phyloP scores from a whole-genome alignment of 2,888 invertebrate genomes.

The Coelopa pilipes region DNA sequence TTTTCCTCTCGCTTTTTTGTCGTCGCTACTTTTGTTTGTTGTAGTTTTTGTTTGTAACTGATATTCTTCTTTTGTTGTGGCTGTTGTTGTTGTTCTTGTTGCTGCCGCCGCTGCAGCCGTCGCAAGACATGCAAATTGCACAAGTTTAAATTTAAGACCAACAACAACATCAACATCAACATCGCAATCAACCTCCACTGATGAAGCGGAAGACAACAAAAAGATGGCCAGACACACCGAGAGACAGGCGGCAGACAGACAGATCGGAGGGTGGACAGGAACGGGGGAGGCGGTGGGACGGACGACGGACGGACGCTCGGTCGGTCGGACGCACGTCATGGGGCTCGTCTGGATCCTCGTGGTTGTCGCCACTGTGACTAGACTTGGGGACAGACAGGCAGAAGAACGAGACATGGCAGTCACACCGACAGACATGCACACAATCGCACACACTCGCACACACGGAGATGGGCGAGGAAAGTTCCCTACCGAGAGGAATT shows the following conservation, averaged over 20 bases:
- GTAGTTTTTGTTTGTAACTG: slow-evolving; percentile 21
- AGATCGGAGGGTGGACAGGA: slow-evolving; percentile 30
- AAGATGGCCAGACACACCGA: too few species aligned
- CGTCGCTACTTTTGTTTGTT: slow-evolving; percentile 39
- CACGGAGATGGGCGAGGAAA: too few species aligned
- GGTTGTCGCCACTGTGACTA: slow-evolving; percentile 49
- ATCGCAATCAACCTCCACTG: not conserved
- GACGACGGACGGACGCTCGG: not conserved
- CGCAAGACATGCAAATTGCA: slow-evolving; percentile 30
- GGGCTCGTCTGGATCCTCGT: not conserved
- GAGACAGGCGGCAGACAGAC: slow-evolving; percentile 33
- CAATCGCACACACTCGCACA: too few species aligned
- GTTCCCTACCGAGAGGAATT: too few species aligned
- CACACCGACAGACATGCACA: too few species aligned
- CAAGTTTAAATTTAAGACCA: slow-evolving; percentile 29
- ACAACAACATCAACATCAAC: slow-evolving; percentile 4
- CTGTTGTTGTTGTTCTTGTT: too few species aligned
- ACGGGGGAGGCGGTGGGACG: not conserved
- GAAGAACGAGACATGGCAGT: slow-evolving; percentile 1
- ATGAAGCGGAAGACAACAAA: too few species aligned
- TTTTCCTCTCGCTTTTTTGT: slow-evolving; percentile 4
- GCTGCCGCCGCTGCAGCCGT: not conserved
- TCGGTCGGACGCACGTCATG: slow-evolving; percentile 12
- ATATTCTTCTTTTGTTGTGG: slow-evolving; percentile 28
- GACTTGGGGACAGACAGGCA: slow-evolving; percentile 41